These are phyloP conservation scores for Lamellibrachia luymesi DNA, from an alignment of 1,140 invertebrate genomes.

Conservation along the genomic window DNA sequence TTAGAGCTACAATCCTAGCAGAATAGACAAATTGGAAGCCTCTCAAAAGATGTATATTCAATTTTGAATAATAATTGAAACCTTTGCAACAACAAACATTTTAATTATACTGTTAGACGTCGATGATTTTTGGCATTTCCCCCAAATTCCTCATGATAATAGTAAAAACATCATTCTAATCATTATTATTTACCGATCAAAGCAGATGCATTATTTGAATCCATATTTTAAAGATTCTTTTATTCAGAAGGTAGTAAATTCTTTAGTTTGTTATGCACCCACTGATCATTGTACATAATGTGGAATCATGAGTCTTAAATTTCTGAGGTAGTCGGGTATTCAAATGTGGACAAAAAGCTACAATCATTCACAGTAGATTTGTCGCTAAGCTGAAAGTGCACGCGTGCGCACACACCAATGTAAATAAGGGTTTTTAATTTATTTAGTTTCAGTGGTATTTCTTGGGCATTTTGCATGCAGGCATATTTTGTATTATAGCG, in stretches of 20 bases:
- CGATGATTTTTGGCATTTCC: background rate
- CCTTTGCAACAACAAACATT: background rate
- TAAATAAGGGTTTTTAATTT: background rate
- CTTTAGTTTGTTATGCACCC: too few species aligned
- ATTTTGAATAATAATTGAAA: background rate
- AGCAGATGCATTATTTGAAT: too few species aligned
- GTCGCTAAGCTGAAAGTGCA: background rate
- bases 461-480: background rate
- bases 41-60: too few species aligned
- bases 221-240: background rate
- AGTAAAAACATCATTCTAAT: background rate
- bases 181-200: too few species aligned
- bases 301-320: background rate
- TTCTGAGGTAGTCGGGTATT: too few species aligned
- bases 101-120: background rate
- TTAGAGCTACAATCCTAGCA: too few species aligned
- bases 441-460: background rate
- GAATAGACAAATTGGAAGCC: too few species aligned
- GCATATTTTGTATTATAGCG: background rate
- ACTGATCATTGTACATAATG: background rate
- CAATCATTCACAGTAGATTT: background rate
- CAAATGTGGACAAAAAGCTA: background rate
- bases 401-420: background rate
- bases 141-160: background rate
- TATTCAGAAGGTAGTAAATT: background rate